phyloP scores from a whole-genome alignment of 2,797 vertebrate species.

The Acipenser transmontanus region DNA sequence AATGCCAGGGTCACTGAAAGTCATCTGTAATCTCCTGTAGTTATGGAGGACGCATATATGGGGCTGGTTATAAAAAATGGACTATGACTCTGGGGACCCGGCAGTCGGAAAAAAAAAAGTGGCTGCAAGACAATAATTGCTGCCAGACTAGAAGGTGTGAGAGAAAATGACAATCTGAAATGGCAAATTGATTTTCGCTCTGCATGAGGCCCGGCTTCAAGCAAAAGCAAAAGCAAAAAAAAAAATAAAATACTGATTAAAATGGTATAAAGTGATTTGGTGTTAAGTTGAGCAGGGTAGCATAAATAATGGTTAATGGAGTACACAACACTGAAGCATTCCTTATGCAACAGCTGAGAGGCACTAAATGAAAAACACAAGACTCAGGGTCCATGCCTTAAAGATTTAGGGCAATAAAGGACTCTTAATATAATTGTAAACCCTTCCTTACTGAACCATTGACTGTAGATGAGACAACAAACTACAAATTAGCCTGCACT shows the following conservation, averaged over 20 bases:
- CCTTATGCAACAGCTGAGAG: neutral
- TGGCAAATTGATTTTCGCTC: conserved; percentile 62
- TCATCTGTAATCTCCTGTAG: conserved; percentile 45
- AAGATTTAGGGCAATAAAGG: neutral
- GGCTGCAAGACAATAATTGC: conserved; percentile 51
- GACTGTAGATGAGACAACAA: conserved; percentile 12
- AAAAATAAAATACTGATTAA: conserved; percentile 25
- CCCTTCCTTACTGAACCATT: neutral
- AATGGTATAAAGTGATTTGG: conserved; percentile 28
- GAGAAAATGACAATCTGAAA: conserved; percentile 52
- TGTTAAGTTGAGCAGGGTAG: conserved; percentile 27
- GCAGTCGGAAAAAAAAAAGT: conserved; percentile 31
- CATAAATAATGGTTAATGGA: conserved; percentile 10
- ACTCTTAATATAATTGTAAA: neutral
- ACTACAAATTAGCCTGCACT: too few species aligned
- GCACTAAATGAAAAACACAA: neutral
- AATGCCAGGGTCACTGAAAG: conserved; percentile 43
- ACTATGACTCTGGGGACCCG: conserved; percentile 44
- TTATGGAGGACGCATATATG: conserved; percentile 23
- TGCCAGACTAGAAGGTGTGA: conserved; percentile 35
- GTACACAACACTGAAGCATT: neutral
- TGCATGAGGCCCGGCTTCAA: conserved; percentile 31
- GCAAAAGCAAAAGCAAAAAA: too few species aligned
- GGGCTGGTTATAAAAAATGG: conserved; percentile 34
- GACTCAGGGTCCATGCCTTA: neutral